Percentiles rank a stretch among this genome's conserved stretches.
These are phyloP conservation scores for Aplysina aerophoba DNA, from an alignment of 37 sponge, comb jelly and placozoan genomes.

Conservation along the genomic window DNA sequence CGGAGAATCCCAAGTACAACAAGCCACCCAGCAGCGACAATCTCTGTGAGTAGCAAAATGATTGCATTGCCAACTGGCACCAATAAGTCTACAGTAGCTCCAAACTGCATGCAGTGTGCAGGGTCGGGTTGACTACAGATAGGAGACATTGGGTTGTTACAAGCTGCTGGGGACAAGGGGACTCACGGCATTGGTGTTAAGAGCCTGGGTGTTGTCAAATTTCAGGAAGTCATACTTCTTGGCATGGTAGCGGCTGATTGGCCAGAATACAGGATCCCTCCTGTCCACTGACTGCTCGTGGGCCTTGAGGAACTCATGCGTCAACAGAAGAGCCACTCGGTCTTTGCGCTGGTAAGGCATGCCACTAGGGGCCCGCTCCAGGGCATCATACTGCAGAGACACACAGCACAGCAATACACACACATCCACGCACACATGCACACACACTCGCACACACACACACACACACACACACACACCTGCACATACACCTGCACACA, in stretches of 20 bases:
- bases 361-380: background rate
- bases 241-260: constrained; percentile 20
- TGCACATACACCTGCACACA: no score
- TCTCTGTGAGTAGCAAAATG: background rate
- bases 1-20: constrained; percentile 7
- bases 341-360: background rate
- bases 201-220: constrained; percentile 1
- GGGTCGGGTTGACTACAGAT: no score
- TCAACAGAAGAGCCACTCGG: constrained; percentile 12
- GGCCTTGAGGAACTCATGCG: constrained; percentile 22
- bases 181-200: constrained; percentile 21
- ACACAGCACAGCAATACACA: background rate
- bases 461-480: no score
- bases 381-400: constrained; percentile 5
- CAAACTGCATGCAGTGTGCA: no score
- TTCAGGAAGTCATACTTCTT: constrained; percentile 25
- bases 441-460: no score
- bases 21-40: constrained; percentile 24
- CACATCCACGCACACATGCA: no score
- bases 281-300: background rate
- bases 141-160: no score
- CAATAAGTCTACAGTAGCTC: no score
- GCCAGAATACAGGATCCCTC: constrained; percentile 24
- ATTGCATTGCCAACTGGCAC: no score
- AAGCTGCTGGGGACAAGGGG: no score